phyloP scores from a whole-genome alignment of 2,797 vertebrate species.

The Melanotaenia trifasciata region DNA sequence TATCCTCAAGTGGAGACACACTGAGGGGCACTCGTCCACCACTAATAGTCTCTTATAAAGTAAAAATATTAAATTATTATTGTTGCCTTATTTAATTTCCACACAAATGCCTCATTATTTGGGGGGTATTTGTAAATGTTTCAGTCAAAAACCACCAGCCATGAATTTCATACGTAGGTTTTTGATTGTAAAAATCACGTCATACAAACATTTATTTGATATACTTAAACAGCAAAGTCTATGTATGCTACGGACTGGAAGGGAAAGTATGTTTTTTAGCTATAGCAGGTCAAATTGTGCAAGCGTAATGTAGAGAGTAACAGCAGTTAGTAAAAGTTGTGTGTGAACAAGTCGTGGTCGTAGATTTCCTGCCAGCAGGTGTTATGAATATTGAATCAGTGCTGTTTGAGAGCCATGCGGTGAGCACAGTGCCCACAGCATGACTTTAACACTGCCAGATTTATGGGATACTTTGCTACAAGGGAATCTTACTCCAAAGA shows the following conservation, averaged over 20 bases:
- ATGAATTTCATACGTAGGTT: conserved; percentile 21
- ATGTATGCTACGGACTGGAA: conserved; percentile 16
- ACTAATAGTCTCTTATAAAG: conserved; percentile 43
- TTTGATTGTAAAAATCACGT: conserved; percentile 25
- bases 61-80: conserved; percentile 37
- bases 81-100: conserved; percentile 54
- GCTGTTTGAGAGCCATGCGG: conserved; percentile 1
- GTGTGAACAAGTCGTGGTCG: background rate
- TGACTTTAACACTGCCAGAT: conserved; percentile 39
- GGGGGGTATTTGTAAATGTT: conserved; percentile 20
- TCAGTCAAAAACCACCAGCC: conserved; percentile 20
- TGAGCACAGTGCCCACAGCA: conserved; percentile 9
- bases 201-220: conserved; percentile 25
- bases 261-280: conserved; percentile 20
- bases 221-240: conserved; percentile 20
- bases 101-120: conserved; percentile 4
- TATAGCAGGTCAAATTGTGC: conserved; percentile 6
- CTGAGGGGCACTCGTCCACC: conserved; percentile 51
- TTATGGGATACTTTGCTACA: conserved; percentile 10
- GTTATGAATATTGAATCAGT: background rate
- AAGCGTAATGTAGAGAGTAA: conserved; percentile 4
- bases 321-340: conserved; percentile 8
- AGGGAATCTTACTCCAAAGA: background rate
- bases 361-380: conserved; percentile 2
- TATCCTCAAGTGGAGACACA: conserved; percentile 20